Percentiles rank a stretch among this genome's conserved stretches.
Conservation (phyloP, 2,888 invertebrate genomes). For the Salticus scenicus region DNA sequence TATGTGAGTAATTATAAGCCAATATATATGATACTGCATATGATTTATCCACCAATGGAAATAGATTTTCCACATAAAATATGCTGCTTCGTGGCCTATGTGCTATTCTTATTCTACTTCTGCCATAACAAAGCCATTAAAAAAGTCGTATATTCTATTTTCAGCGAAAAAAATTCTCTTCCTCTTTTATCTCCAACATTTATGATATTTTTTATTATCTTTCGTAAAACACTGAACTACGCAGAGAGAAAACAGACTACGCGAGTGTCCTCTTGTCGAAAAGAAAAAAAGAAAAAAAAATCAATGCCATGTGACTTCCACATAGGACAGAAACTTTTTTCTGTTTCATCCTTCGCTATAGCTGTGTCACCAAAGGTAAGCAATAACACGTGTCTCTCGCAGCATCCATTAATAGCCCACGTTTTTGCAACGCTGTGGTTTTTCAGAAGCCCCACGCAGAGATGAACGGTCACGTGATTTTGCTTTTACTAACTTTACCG, state of each 20-base stretch:
- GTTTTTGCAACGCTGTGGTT: constrained; percentile 20
- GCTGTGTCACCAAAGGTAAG: constrained; percentile 53
- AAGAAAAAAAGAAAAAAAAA: not conserved
- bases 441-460: constrained; percentile 12
- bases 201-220: too few species aligned
- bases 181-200: too few species aligned
- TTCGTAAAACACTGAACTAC: too few species aligned
- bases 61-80: too few species aligned
- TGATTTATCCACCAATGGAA: too few species aligned
- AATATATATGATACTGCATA: too few species aligned
- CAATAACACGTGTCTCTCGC: constrained; percentile 44
- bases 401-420: constrained; percentile 34
- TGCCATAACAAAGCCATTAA: too few species aligned
- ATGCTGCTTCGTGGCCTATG: too few species aligned
- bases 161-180: too few species aligned
- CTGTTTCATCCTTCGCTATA: not conserved
- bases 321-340: not conserved
- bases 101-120: too few species aligned
- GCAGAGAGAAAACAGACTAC: not conserved
- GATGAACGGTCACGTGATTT: not conserved
- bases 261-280: not conserved
- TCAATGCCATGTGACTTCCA: not conserved
- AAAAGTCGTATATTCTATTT: too few species aligned
- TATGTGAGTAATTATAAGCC: too few species aligned
- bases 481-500: not conserved